Evolutionary conservation across 2,113 vertebrate genomes (phyloP).

Genomic region (Ranitomeya imitator): DNA sequence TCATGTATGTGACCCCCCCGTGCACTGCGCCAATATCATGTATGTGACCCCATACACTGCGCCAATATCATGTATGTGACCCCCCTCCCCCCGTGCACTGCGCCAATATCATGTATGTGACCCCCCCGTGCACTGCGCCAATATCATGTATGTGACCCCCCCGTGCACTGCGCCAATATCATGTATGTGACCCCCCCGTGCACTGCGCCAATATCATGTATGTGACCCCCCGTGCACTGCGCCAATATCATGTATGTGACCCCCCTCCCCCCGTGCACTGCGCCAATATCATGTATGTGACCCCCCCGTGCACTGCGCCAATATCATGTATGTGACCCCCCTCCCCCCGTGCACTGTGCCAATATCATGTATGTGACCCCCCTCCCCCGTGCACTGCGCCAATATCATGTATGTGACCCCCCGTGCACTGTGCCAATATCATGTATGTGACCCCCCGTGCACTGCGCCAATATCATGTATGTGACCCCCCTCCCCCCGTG

Average conservation of each 20-base stretch:
- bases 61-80: too few species aligned
- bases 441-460: slow-evolving; percentile 74
- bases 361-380: slow-evolving; percentile 81
- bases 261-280: too few species aligned
- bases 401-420: too few species aligned
- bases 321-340: slow-evolving; percentile 85
- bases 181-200: slow-evolving; percentile 75
- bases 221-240: slow-evolving; percentile 60
- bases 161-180: slow-evolving; percentile 64
- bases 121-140: background rate
- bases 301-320: too few species aligned
- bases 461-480: slow-evolving; percentile 77
- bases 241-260: too few species aligned
- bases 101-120: slow-evolving; percentile 92
- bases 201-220: slow-evolving; percentile 76
- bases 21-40: slow-evolving; percentile 72
- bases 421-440: too few species aligned
- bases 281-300: too few species aligned
- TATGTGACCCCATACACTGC: slow-evolving; percentile 66
- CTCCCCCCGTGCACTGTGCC: too few species aligned
- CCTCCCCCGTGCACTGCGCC: background rate
- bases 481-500: slow-evolving; percentile 60
- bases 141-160: slow-evolving; percentile 80
- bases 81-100: too few species aligned
- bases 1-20: slow-evolving; percentile 83